A percentile compares a stretch with the other conserved stretches of the same genome.
These are phyloP conservation scores for Eurytemora carolleeae DNA, from an alignment of 1,140 invertebrate species.

Conservation along the genomic window DNA sequence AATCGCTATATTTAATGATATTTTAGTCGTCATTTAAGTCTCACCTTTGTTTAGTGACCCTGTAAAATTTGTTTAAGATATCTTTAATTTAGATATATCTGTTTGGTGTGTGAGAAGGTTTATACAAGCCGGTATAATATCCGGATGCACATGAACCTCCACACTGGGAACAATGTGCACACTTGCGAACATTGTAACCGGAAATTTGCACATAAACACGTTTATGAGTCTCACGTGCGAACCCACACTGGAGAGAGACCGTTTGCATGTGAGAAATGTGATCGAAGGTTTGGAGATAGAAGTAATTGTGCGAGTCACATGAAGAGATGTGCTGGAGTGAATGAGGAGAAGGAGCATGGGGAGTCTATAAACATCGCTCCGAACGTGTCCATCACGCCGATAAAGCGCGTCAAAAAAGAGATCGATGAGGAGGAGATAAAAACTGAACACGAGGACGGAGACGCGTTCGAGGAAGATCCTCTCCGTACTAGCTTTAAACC, in stretches of 20 bases:
- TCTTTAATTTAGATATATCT: conserved; percentile 8
- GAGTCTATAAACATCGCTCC: too few species aligned
- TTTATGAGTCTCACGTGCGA: conserved; percentile 18
- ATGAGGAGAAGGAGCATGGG: too few species aligned
- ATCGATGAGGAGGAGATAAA: neutral
- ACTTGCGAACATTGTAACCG: conserved; percentile 2
- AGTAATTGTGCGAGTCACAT: conserved; percentile 3
- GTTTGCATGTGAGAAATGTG: conserved; percentile 25
- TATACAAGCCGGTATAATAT: conserved; percentile 13
- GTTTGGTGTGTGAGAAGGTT: conserved; percentile 3
- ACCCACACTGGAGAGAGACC: conserved; percentile 30
- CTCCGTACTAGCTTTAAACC: neutral
- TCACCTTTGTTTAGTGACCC: too few species aligned
- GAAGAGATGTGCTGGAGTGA: conserved; percentile 4
- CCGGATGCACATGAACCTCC: conserved; percentile 13
- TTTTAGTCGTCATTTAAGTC: too few species aligned
- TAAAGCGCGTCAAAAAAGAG: neutral
- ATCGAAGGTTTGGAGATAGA: conserved; percentile 2
- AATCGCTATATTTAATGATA: too few species aligned
- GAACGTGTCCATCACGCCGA: neutral
- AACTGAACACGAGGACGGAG: conserved; percentile 1
- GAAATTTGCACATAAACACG: conserved; percentile 5
- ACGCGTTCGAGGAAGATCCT: neutral
- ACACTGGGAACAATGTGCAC: conserved; percentile 9
- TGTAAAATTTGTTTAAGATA: too few species aligned